Evolutionary conservation across 2,888 invertebrate genomes (phyloP).

Genomic region (Spilosoma lubricipeda): DNA sequence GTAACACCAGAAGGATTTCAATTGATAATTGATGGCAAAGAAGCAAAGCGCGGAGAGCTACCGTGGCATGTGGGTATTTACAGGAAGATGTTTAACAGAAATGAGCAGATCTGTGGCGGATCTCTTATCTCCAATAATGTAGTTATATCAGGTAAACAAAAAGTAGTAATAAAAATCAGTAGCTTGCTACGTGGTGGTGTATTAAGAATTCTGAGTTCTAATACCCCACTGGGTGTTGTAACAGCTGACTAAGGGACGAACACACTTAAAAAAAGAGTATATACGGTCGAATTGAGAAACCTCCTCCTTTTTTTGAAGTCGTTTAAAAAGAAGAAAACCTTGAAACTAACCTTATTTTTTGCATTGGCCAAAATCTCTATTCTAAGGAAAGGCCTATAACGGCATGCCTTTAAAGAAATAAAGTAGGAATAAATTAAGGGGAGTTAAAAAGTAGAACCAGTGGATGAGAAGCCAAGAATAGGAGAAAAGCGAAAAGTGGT

Average conservation of each 20-base stretch:
- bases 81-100: not conserved
- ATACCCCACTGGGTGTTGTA: too few species aligned
- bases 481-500: too few species aligned
- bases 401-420: not conserved
- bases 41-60: constrained; percentile 1
- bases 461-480: not conserved
- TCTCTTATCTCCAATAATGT: constrained; percentile 9
- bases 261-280: too few species aligned
- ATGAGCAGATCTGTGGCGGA: constrained; percentile 8
- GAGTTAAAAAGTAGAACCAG: not conserved
- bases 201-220: too few species aligned
- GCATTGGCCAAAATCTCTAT: too few species aligned
- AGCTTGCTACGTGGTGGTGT: too few species aligned
- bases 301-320: too few species aligned
- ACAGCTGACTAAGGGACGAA: too few species aligned
- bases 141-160: constrained; percentile 11
- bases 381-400: too few species aligned
- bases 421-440: not conserved
- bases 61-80: constrained; percentile 8
- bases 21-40: not conserved
- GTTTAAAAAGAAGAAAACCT: too few species aligned
- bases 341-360: too few species aligned
- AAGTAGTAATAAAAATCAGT: not conserved
- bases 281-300: too few species aligned
- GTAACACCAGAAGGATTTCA: not conserved